Base-by-base conservation (phyloP, 2,113 vertebrate species). In the Spea bombifrons region DNA sequence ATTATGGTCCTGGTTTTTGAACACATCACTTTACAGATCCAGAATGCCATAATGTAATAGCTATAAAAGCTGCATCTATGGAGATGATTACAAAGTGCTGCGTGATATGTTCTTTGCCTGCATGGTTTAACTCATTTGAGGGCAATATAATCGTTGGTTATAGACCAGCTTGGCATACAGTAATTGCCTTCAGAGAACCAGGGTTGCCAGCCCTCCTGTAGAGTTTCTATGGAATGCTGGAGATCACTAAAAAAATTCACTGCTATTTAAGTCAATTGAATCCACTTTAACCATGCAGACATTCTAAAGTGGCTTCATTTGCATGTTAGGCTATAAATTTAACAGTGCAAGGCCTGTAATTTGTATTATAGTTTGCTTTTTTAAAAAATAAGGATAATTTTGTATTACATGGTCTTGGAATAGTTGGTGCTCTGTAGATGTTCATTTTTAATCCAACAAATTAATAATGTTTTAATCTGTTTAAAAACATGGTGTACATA, bases 41-140 rank as follows among this genome's bases (percentile, higher is more conserved):
- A 78, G 47, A 79, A 71, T 5, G 47, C 61, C 64, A 78, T 78
- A 78, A 65, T 80, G 77, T 16, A 59, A 4, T 13, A 59, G 6
- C 15, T 59, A 59, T 59, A 59, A 59, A 59, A 59, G 55, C 55
- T 59, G 55, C 55, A 59, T 12, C 55, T 13, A 59, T 13, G 15
- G 55, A 59, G 55, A 59, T 59, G 55, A 59, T 59, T 59, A 59
- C 10, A 59, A 59, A 13, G 4, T 59, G 10, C 55, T 59, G 55
- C 15, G 4, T 3, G 2, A 13, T 59, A 59, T 59, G 5, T 59
- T 59, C 55, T 59, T 10, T 59, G 55, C 15, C 55, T 59, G 10
- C 55, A 4, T 13, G 15, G 55, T 59, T 59, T 59, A 7, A 59
- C 10, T 59, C 15, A 59, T 59, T 59, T 59, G 15, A 12, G 55